These are phyloP conservation scores for Cantharis nigra DNA, from an alignment of 2,888 invertebrate genomes.

Conservation along the genomic window DNA sequence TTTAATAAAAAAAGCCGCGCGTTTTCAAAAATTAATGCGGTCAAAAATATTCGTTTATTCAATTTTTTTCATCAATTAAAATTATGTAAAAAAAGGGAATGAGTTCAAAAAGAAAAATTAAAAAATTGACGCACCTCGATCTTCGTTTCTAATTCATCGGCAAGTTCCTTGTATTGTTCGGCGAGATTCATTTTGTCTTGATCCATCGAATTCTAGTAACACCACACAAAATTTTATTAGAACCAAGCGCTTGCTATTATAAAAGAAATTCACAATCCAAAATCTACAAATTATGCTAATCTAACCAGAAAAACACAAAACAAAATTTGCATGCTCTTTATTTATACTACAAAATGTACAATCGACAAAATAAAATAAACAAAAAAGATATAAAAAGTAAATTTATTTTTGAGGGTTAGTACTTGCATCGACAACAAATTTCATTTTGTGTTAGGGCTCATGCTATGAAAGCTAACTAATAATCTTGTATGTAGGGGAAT, in stretches of 20 bases:
- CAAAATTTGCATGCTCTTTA: constrained; percentile 47
- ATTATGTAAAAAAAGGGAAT: neutral
- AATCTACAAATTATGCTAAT: constrained; percentile 18
- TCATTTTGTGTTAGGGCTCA: constrained; percentile 36
- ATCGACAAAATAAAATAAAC: neutral
- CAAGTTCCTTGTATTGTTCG: constrained; percentile 49
- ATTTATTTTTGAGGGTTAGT: constrained; percentile 6
- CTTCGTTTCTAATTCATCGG: constrained; percentile 50
- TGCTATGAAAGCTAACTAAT: constrained; percentile 17
- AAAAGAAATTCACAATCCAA: constrained; percentile 29
- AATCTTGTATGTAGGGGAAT: constrained; percentile 13
- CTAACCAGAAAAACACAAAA: constrained; percentile 37
- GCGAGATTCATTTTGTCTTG: constrained; percentile 46
- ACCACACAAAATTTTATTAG: neutral
- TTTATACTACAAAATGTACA: constrained; percentile 21
- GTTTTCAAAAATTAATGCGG: neutral
- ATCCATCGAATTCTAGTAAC: constrained; percentile 44
- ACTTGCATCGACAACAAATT: constrained; percentile 38
- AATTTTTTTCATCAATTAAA: neutral
- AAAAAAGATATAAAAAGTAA: constrained; percentile 7
- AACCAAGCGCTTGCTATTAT: constrained; percentile 15
- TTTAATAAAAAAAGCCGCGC: neutral
- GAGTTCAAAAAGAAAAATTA: neutral
- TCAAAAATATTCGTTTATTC: neutral
- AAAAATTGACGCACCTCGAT: constrained; percentile 47